Conservation (phyloP, 2,797 vertebrate species). For the Pristis pectinata region DNA sequence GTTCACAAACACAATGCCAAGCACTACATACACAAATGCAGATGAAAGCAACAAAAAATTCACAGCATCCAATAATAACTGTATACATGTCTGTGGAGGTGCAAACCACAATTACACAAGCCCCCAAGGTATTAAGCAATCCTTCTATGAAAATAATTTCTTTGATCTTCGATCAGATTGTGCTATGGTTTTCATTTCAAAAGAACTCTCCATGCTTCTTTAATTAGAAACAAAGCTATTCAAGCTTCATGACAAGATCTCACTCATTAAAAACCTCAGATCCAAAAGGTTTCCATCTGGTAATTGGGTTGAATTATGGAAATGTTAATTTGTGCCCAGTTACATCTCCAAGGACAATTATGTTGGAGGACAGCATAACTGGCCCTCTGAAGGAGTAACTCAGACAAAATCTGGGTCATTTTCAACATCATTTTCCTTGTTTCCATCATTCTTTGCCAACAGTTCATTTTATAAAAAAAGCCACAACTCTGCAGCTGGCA, state of each 20-base stretch:
- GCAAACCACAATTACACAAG: background rate
- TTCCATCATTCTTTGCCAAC: background rate
- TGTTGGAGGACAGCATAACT: background rate
- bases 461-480: background rate
- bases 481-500: constrained; percentile 17
- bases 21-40: background rate
- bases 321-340: background rate
- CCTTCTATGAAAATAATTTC: background rate
- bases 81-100: background rate
- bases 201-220: background rate
- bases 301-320: background rate
- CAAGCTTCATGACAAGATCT: background rate
- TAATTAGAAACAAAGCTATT: constrained; percentile 12
- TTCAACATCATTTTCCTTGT: too few relatives aligned
- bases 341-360: background rate
- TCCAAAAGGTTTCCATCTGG: background rate
- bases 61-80: background rate
- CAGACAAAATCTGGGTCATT: background rate
- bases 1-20: background rate
- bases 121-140: background rate
- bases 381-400: background rate
- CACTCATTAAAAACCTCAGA: background rate
- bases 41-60: background rate
- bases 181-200: too few relatives aligned
- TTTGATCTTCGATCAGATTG: constrained; percentile 12